Percentiles rank a stretch among this genome's conserved stretches.
Conservation (phyloP, 2,113 vertebrate genomes). For the Cyrtonyx montezumae region DNA sequence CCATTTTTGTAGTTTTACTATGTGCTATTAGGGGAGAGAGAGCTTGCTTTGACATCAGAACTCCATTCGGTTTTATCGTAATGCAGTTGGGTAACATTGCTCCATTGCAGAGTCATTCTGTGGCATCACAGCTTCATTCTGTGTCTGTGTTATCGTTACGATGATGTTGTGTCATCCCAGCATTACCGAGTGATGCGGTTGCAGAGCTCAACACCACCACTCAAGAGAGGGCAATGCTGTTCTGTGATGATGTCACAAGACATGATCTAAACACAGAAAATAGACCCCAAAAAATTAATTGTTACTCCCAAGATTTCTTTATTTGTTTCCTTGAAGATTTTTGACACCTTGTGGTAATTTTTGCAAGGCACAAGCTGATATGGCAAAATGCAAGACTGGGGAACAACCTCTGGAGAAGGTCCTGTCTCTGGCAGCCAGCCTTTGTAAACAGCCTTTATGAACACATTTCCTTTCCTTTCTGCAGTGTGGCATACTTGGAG, state of each 20-base stretch:
- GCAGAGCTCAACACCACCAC: not conserved
- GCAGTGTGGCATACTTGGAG: not conserved
- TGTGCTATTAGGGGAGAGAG: not conserved
- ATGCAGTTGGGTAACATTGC: not conserved
- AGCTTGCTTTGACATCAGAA: not conserved
- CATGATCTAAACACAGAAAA: not conserved
- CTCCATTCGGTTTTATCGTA: not conserved
- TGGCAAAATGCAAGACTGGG: not conserved
- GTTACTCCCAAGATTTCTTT: not conserved
- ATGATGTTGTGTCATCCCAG: not conserved
- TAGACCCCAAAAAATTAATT: rapidly evolving
- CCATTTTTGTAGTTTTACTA: constrained; percentile 12
- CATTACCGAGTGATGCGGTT: not conserved
- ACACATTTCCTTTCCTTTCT: not conserved
- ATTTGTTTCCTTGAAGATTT: not conserved
- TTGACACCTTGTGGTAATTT: not conserved
- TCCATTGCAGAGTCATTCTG: not conserved
- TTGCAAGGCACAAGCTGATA: not conserved
- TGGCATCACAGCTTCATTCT: not conserved
- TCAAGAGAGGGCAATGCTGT: not conserved
- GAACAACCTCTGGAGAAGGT: not conserved
- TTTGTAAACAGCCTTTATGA: not conserved
- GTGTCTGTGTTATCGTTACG: not conserved
- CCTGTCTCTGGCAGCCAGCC: not conserved
- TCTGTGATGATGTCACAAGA: not conserved